A percentile compares a stretch with the other conserved stretches of the same genome.
These are phyloP conservation scores for Ptilonorhynchus violaceus DNA, from an alignment of 2,113 vertebrate species.

Conservation along the genomic window DNA sequence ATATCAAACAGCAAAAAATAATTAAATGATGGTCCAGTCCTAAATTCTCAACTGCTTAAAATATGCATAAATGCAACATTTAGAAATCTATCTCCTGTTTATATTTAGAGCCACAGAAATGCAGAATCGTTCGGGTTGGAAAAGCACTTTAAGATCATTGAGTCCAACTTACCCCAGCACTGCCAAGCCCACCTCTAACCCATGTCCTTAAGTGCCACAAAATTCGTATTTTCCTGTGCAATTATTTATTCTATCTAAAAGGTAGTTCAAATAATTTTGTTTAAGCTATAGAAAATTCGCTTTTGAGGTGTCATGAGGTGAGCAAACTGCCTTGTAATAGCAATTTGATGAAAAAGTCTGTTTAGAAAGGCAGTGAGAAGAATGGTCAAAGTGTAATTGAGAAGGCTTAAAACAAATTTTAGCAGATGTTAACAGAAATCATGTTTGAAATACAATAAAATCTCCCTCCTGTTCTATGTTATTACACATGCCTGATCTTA, in stretches of 20 bases:
- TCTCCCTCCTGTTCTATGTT: background rate
- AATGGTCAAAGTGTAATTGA: rapidly evolving
- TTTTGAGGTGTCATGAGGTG: background rate
- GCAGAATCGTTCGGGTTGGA: background rate
- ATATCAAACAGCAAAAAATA: background rate
- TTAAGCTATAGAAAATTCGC: background rate
- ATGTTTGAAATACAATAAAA: background rate
- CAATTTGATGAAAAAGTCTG: background rate
- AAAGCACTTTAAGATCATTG: background rate
- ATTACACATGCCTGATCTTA: background rate
- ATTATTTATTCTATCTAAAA: background rate
- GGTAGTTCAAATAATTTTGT: background rate
- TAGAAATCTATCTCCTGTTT: background rate
- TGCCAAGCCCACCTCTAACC: background rate
- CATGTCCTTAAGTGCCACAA: background rate
- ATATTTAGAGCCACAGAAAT: background rate
- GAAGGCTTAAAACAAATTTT: background rate
- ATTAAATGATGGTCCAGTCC: background rate
- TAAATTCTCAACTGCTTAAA: background rate
- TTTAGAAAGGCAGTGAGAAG: background rate
- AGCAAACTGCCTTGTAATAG: background rate
- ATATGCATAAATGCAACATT: background rate
- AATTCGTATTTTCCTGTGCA: background rate
- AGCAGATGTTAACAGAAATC: background rate
- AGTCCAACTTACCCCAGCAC: background rate